Evolutionary conservation across 2,888 invertebrate species (phyloP).

Genomic region (Cynaeus angustus): DNA sequence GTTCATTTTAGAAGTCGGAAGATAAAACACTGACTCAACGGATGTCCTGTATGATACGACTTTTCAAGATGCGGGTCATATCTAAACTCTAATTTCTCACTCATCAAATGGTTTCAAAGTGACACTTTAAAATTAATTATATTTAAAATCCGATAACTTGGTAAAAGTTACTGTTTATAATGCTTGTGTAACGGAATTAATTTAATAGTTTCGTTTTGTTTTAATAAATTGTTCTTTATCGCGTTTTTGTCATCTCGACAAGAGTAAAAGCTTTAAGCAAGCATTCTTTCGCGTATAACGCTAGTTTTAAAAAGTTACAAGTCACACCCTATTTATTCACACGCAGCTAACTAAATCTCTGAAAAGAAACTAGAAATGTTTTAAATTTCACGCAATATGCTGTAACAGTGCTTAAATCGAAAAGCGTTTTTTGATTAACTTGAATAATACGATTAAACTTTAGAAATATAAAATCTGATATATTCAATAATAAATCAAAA

Average conservation of each 20-base stretch:
- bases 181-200: slow-evolving; percentile 26
- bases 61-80: slow-evolving; percentile 37
- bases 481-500: too few species aligned
- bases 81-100: slow-evolving; percentile 6
- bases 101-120: slow-evolving; percentile 1
- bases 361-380: slow-evolving; percentile 33
- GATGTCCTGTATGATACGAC: slow-evolving; percentile 47
- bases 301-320: slow-evolving; percentile 41
- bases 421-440: too few species aligned
- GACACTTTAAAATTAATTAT: too few species aligned
- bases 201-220: slow-evolving; percentile 21
- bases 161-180: slow-evolving; percentile 19
- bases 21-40: slow-evolving; percentile 43
- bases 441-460: too few species aligned
- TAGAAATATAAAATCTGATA: too few species aligned
- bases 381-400: slow-evolving; percentile 15
- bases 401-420: slow-evolving; percentile 5
- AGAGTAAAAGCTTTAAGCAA: slow-evolving; percentile 39
- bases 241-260: slow-evolving; percentile 27
- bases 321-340: slow-evolving; percentile 48
- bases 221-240: slow-evolving; percentile 25
- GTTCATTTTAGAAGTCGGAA: slow-evolving; percentile 45
- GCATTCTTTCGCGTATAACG: slow-evolving; percentile 45
- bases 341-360: slow-evolving; percentile 26
- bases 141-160: slow-evolving; percentile 11